Percentiles rank a stretch among this genome's conserved stretches.
Evolutionary conservation across 2,888 invertebrate genomes (phyloP).

Genomic region (Glyphotaelius pellucidus): DNA sequence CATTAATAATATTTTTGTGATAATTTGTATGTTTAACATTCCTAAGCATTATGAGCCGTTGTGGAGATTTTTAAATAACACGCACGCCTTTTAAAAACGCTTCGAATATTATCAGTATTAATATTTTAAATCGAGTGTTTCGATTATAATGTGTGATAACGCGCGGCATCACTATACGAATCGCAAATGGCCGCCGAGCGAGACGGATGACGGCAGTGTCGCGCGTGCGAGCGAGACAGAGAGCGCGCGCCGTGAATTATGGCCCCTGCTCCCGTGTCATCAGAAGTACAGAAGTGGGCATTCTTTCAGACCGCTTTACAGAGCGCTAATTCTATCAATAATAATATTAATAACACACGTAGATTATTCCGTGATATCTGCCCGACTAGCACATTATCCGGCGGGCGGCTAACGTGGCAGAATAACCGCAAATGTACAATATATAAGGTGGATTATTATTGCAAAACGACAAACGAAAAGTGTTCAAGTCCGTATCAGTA

Average conservation of each 20-base stretch:
- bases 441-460: neutral
- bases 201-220: constrained; percentile 3
- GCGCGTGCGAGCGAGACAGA: constrained; percentile 34
- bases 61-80: neutral
- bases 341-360: neutral
- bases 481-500: neutral
- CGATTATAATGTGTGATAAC: neutral
- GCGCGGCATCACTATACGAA: neutral
- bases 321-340: constrained; percentile 4
- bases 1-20: neutral
- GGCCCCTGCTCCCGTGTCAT: constrained; percentile 33
- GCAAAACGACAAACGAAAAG: neutral
- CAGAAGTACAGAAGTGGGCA: neutral
- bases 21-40: neutral
- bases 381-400: constrained; percentile 1
- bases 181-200: constrained; percentile 58
- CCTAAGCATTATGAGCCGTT: neutral
- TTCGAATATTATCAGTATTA: neutral
- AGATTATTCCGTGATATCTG: constrained; percentile 19
- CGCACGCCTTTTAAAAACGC: neutral
- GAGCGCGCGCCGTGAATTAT: constrained; percentile 51
- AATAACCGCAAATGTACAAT: neutral
- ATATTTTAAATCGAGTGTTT: neutral
- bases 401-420: constrained; percentile 46
- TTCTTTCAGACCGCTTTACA: constrained; percentile 25